These are phyloP conservation scores for Neopelma chrysocephalum DNA, from an alignment of 2,797 vertebrate species.

Conservation along the genomic window DNA sequence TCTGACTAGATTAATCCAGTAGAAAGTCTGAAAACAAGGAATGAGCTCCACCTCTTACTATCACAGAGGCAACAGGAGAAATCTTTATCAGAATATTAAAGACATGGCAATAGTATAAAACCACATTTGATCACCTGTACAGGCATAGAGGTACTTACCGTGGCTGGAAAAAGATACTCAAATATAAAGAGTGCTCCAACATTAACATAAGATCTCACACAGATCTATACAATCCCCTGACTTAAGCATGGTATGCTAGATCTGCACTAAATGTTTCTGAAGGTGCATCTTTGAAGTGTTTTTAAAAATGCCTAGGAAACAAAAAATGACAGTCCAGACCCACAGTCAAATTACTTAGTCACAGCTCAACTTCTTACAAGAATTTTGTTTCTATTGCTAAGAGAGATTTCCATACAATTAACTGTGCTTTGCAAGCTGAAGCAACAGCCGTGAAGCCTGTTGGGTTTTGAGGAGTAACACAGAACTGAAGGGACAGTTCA, in stretches of 20 bases:
- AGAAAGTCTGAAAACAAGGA: neutral
- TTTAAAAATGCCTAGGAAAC: neutral
- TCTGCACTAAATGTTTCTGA: neutral
- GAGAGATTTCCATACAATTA: neutral
- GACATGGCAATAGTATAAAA: neutral
- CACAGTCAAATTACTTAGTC: neutral
- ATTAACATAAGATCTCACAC: neutral
- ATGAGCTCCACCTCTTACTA: neutral
- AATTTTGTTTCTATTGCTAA: neutral
- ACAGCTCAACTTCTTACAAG: neutral
- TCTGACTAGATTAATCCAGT: neutral
- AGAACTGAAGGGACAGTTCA: neutral
- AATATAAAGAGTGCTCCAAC: neutral
- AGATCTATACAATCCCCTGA: neutral
- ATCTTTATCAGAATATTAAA: neutral
- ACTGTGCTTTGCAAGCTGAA: neutral
- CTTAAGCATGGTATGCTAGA: neutral
- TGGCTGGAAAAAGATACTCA: neutral
- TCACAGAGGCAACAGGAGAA: neutral
- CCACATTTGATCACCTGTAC: neutral
- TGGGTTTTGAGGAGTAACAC: neutral
- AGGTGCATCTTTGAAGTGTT: neutral
- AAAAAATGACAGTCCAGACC: neutral
- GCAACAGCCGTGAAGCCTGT: neutral
- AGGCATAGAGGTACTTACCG: neutral